Conservation (phyloP, 2,888 invertebrate genomes). For the Pyrrhia umbra region DNA sequence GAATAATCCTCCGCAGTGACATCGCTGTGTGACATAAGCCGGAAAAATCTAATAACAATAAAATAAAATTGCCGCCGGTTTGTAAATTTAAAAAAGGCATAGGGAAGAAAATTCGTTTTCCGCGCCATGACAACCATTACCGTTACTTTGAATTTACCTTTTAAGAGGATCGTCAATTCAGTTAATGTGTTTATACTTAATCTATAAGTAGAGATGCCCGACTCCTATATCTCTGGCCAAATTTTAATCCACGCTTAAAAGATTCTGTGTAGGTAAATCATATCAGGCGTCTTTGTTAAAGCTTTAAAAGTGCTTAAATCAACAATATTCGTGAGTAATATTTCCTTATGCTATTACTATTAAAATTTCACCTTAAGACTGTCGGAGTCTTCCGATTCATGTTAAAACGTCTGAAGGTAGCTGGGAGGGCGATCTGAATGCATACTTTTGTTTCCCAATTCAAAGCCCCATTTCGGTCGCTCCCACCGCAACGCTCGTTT, state of each 20-base stretch:
- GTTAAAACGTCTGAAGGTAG: slow-evolving; percentile 81
- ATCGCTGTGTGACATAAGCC: slow-evolving; percentile 88
- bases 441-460: slow-evolving; percentile 85
- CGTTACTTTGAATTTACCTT: slow-evolving; percentile 87
- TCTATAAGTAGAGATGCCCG: slow-evolving; percentile 56
- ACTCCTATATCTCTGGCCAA: slow-evolving; percentile 54
- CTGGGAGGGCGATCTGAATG: slow-evolving; percentile 78
- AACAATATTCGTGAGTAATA: slow-evolving; percentile 86
- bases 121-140: slow-evolving; percentile 86
- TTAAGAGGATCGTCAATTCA: slow-evolving; percentile 77
- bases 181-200: slow-evolving; percentile 73
- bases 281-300: slow-evolving; percentile 62
- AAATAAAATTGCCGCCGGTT: slow-evolving; percentile 89
- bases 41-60: slow-evolving; percentile 91
- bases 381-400: slow-evolving; percentile 74
- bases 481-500: slow-evolving; percentile 81
- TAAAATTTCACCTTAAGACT: slow-evolving; percentile 87
- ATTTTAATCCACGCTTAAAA: slow-evolving; percentile 58
- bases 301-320: slow-evolving; percentile 80
- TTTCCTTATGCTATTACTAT: slow-evolving; percentile 86
- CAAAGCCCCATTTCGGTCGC: slow-evolving; percentile 84
- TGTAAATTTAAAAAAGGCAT: slow-evolving; percentile 88
- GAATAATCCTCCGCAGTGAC: slow-evolving; percentile 88
- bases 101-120: slow-evolving; percentile 88
- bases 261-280: slow-evolving; percentile 66